A percentile compares a stretch with the other conserved stretches of the same genome.
phyloP scores from a whole-genome alignment of 2,113 vertebrate genomes.

The Casuarius casuarius region DNA sequence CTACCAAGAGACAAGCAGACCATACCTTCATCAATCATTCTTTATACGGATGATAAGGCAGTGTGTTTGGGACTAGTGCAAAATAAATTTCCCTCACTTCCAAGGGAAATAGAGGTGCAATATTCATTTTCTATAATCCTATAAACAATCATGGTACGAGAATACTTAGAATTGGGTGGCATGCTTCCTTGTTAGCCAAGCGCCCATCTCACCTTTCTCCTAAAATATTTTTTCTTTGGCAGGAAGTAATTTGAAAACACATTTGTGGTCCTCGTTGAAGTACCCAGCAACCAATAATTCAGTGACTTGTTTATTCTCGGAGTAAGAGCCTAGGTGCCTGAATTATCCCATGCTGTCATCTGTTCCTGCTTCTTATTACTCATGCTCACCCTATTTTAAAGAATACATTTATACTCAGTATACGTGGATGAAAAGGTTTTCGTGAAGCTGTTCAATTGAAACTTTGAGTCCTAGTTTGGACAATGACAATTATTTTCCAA shows the following conservation, averaged over 20 bases:
- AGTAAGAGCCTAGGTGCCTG: not conserved
- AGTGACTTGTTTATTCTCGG: not conserved
- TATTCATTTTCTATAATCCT: constrained; percentile 4
- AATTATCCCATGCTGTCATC: not conserved
- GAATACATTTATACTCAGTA: not conserved
- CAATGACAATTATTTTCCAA: not conserved
- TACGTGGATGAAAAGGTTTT: not conserved
- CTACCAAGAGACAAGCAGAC: constrained; percentile 47
- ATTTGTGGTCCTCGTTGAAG: not conserved
- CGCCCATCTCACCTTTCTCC: not conserved
- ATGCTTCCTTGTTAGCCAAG: not conserved
- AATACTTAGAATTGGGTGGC: not conserved
- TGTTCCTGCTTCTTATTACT: not conserved
- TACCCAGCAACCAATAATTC: not conserved
- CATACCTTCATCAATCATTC: constrained; percentile 53
- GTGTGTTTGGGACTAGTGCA: not conserved
- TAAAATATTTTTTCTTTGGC: rapidly evolving
- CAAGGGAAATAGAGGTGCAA: not conserved
- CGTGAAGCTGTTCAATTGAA: not conserved
- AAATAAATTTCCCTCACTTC: constrained; percentile 43
- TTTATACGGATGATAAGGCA: constrained; percentile 21
- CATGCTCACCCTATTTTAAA: not conserved
- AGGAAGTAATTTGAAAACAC: not conserved
- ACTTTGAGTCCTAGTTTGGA: not conserved
- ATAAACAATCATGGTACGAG: not conserved